Evolutionary conservation across 2,888 invertebrate genomes (phyloP).

Genomic region (Parnassius apollo): DNA sequence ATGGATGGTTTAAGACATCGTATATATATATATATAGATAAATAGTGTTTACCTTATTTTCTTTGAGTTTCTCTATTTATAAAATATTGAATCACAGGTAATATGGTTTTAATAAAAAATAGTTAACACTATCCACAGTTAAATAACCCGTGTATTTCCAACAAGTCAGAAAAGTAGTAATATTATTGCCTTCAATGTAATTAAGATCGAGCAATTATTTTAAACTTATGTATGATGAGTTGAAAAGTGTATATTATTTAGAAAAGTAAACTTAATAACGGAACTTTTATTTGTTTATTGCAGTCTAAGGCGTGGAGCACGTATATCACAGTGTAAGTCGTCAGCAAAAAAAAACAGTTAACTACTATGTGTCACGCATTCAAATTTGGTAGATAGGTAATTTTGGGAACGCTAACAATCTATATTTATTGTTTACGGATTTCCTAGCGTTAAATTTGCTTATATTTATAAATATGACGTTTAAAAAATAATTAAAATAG

Average conservation of each 20-base stretch:
- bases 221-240: not conserved
- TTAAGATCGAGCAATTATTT: not conserved
- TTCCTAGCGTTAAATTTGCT: not conserved
- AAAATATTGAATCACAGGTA: no score
- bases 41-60: no score
- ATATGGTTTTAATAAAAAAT: no score
- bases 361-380: slow-evolving; percentile 9
- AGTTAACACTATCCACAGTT: no score
- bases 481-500: no score
- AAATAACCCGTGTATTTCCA: no score
- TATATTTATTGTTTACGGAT: not conserved
- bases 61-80: no score
- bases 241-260: slow-evolving; percentile 16
- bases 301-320: slow-evolving; percentile 25
- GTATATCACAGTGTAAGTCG: slow-evolving; percentile 14
- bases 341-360: slow-evolving; percentile 20
- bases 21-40: no score
- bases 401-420: not conserved
- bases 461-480: no score
- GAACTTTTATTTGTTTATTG: slow-evolving; percentile 26
- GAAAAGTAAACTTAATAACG: slow-evolving; percentile 24
- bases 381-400: not conserved
- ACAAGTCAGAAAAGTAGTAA: no score
- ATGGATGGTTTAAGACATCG: no score
- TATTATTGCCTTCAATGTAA: no score